Percentiles rank a stretch among this genome's conserved stretches.
Conservation (phyloP, 2,888 invertebrate species). For the Pelosia muscerda region DNA sequence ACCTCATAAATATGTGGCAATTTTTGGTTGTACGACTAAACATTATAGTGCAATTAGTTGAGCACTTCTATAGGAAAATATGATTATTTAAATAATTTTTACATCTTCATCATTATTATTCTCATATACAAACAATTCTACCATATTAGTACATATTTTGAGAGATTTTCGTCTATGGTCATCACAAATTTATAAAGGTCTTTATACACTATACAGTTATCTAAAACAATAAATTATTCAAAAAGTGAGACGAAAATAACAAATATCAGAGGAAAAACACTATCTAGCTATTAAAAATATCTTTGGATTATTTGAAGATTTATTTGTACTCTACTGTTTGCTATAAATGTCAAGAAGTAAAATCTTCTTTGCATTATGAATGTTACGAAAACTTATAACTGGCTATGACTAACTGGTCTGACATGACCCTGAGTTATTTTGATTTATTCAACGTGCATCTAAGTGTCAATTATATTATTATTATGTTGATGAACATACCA, state of each 20-base stretch:
- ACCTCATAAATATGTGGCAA: no score
- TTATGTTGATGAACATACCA: not conserved
- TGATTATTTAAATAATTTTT: not conserved
- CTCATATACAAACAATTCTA: slow-evolving; percentile 15
- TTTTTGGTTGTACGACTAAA: no score
- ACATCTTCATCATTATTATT: not conserved
- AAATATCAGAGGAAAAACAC: not conserved
- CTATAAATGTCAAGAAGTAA: no score
- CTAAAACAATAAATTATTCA: not conserved
- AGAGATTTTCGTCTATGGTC: slow-evolving; percentile 36
- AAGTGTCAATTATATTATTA: no score
- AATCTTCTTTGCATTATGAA: no score
- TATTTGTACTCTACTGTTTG: no score
- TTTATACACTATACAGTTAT: slow-evolving; percentile 16
- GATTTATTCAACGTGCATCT: not conserved
- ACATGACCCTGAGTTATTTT: not conserved
- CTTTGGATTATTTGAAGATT: no score
- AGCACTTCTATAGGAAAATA: no score
- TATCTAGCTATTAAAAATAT: not conserved
- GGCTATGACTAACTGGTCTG: not conserved
- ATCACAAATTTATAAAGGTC: slow-evolving; percentile 12
- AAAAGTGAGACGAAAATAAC: not conserved
- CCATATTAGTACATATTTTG: slow-evolving; percentile 28
- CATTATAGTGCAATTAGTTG: no score
- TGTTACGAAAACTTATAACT: not conserved